A percentile compares a stretch with the other conserved stretches of the same genome.
These are phyloP conservation scores for Drosophila pseudotalamancana DNA, from an alignment of 2,888 invertebrate species.

Conservation along the genomic window DNA sequence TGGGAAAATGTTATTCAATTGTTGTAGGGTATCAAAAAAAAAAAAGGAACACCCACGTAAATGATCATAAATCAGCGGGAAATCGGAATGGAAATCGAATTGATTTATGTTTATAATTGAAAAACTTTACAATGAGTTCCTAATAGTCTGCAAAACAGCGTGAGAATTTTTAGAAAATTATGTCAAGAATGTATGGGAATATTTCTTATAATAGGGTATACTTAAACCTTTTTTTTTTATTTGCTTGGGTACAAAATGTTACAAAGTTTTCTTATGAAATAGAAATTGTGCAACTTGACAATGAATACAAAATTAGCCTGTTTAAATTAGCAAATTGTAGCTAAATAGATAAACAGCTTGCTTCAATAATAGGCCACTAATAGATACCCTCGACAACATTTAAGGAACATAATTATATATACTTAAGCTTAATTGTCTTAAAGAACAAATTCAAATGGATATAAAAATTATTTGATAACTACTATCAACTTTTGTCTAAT, in stretches of 20 bases:
- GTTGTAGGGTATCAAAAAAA: constrained; percentile 7
- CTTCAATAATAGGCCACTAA: neutral
- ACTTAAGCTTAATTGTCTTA: no score
- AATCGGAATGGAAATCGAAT: constrained; percentile 15
- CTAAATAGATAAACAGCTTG: neutral
- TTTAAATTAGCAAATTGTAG: constrained; percentile 27
- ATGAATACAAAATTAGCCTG: constrained; percentile 44
- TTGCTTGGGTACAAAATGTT: constrained; percentile 11
- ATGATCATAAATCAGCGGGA: constrained; percentile 31
- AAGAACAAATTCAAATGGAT: no score
- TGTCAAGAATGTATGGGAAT: constrained; percentile 1
- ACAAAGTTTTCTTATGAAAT: constrained; percentile 2
- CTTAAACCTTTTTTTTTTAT: neutral
- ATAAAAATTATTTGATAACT: neutral
- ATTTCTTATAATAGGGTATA: no score
- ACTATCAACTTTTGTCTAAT: neutral
- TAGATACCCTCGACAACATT: constrained; percentile 4
- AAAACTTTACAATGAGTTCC: neutral
- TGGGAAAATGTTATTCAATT: constrained; percentile 8
- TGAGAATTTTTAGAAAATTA: constrained; percentile 20
- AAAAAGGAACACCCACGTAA: neutral
- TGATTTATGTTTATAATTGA: constrained; percentile 12
- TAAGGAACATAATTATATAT: no score
- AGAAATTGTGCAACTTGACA: constrained; percentile 50
- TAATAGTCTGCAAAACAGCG: constrained; percentile 12